A percentile compares a stretch with the other conserved stretches of the same genome.
Evolutionary conservation across 1,140 invertebrate species (phyloP).

Genomic region (Eubasilissa regina): DNA sequence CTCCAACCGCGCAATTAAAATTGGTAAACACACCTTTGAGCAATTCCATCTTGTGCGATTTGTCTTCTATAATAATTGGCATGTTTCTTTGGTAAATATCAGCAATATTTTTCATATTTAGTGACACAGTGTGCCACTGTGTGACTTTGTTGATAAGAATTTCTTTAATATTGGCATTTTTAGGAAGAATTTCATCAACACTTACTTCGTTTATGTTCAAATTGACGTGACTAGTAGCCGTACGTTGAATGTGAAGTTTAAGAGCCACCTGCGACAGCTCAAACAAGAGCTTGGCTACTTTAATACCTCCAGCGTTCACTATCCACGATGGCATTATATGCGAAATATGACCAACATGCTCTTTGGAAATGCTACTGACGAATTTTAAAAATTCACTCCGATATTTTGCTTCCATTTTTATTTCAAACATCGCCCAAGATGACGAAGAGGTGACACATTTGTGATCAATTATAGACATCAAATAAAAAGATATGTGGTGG

Average conservation of each 20-base stretch:
- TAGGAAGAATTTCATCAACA: slow-evolving; percentile 28
- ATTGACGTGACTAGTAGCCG: slow-evolving; percentile 13
- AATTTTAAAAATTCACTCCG: slow-evolving; percentile 50
- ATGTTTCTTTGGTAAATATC: slow-evolving; percentile 46
- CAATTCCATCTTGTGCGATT: slow-evolving; percentile 25
- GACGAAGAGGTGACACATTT: slow-evolving; percentile 38
- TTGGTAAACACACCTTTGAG: slow-evolving; percentile 16
- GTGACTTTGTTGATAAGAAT: slow-evolving; percentile 25
- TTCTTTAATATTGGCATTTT: not conserved
- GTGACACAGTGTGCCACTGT: slow-evolving; percentile 11
- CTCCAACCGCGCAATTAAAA: not conserved
- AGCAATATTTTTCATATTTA: slow-evolving; percentile 42
- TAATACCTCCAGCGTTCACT: slow-evolving; percentile 51
- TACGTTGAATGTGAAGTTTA: slow-evolving; percentile 40
- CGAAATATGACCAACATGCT: slow-evolving; percentile 48
- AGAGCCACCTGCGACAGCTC: slow-evolving; percentile 55
- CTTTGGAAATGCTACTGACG: slow-evolving; percentile 40
- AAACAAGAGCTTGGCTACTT: slow-evolving; percentile 54
- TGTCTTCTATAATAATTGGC: slow-evolving; percentile 21
- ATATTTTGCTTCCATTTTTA: slow-evolving; percentile 53
- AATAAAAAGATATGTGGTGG: slow-evolving; percentile 54
- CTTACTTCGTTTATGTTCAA: slow-evolving; percentile 30
- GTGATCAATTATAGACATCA: slow-evolving; percentile 54
- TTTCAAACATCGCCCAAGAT: slow-evolving; percentile 49
- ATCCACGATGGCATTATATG: slow-evolving; percentile 54